Evolutionary conservation across 2,888 invertebrate species (phyloP).

Genomic region (Orchesellides sinensis): DNA sequence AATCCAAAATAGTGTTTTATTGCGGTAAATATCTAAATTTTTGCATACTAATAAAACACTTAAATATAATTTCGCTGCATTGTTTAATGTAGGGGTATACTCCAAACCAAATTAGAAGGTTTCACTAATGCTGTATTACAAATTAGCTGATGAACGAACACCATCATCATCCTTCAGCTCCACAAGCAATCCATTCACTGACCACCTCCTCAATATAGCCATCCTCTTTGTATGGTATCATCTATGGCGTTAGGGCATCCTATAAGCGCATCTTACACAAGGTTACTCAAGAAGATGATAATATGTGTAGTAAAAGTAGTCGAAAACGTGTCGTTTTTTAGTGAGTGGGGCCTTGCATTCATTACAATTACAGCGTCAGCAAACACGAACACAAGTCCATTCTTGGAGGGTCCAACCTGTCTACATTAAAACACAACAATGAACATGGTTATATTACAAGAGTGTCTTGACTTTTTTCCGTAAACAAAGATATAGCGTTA

Average conservation of each 20-base stretch:
- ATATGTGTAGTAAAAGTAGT: not conserved
- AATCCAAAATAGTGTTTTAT: not conserved
- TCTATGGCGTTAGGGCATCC: not conserved
- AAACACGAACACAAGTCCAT: not conserved
- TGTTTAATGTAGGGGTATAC: too few relatives aligned
- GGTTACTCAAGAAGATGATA: too few relatives aligned
- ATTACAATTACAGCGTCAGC: not conserved
- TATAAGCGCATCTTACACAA: not conserved
- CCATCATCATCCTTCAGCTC: not conserved
- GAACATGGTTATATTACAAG: too few relatives aligned
- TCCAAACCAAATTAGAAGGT: too few relatives aligned
- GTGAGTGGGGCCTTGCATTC: too few relatives aligned
- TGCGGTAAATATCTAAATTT: not conserved
- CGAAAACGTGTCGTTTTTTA: not conserved
- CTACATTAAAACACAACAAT: too few relatives aligned
- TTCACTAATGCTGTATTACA: too few relatives aligned
- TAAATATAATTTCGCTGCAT: too few relatives aligned
- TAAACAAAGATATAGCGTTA: too few relatives aligned
- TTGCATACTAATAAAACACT: not conserved
- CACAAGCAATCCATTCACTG: conserved; percentile 10
- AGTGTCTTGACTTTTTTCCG: too few relatives aligned
- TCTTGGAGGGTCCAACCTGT: too few relatives aligned
- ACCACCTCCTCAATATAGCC: not conserved
- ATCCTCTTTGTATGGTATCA: not conserved
- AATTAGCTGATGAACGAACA: not conserved